phyloP scores from a whole-genome alignment of 2,797 vertebrate species.

The Enteromius thamalakanensis region DNA sequence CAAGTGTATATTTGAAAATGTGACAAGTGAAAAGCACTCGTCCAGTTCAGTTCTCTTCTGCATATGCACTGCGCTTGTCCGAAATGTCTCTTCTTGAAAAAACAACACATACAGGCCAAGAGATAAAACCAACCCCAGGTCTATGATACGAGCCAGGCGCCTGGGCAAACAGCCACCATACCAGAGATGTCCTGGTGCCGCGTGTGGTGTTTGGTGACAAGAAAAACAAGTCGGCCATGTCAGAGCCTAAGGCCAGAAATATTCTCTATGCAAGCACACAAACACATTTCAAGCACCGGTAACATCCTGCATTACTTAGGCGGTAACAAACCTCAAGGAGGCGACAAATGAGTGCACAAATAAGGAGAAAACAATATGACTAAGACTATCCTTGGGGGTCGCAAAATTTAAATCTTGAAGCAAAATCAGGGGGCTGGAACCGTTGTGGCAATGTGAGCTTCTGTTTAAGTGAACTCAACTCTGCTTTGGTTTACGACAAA shows the following conservation, averaged over 20 bases:
- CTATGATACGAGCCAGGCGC: slow-evolving; percentile 29
- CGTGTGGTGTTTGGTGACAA: slow-evolving; percentile 40
- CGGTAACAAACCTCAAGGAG: neutral
- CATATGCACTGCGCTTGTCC: neutral
- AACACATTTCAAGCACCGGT: neutral
- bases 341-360: neutral
- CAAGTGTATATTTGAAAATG: neutral
- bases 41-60: neutral
- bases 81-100: neutral
- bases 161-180: slow-evolving; percentile 48
- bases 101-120: neutral
- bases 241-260: slow-evolving; percentile 3
- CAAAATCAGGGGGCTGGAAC: neutral
- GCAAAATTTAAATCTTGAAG: neutral
- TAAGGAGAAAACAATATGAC: neutral
- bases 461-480: neutral
- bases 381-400: neutral
- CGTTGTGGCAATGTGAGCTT: neutral
- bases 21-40: neutral
- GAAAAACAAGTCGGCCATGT: slow-evolving; percentile 30
- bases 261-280: neutral
- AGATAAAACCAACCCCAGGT: neutral
- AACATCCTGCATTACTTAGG: neutral
- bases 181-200: slow-evolving; percentile 11
- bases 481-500: neutral